These are phyloP conservation scores for Agrotis clavis DNA, from an alignment of 2,888 invertebrate species.

Conservation along the genomic window DNA sequence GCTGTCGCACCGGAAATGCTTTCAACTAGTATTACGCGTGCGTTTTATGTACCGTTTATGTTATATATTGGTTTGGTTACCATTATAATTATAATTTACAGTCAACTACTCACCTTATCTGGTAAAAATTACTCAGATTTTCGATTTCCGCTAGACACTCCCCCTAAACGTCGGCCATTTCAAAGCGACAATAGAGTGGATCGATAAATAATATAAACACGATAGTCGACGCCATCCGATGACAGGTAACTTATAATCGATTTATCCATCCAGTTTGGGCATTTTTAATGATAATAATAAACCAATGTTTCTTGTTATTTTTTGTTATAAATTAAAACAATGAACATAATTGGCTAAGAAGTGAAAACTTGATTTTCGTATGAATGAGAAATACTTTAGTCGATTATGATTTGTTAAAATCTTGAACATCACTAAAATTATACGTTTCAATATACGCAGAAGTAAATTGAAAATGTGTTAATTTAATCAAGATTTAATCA, in stretches of 20 bases:
- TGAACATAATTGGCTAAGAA: too few species aligned
- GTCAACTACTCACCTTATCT: slow-evolving; percentile 77
- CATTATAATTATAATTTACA: slow-evolving; percentile 50
- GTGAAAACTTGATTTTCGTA: too few species aligned
- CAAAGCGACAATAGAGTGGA: slow-evolving; percentile 85
- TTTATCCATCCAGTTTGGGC: neutral
- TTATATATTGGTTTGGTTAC: slow-evolving; percentile 32
- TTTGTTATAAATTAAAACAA: neutral
- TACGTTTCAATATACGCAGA: slow-evolving; percentile 21
- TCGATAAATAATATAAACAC: slow-evolving; percentile 79
- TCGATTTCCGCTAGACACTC: slow-evolving; percentile 87
- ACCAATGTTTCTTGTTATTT: too few species aligned
- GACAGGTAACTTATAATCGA: slow-evolving; percentile 50
- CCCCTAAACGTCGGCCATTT: slow-evolving; percentile 91
- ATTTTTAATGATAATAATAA: too few species aligned
- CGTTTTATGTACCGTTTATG: slow-evolving; percentile 32
- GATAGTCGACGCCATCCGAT: slow-evolving; percentile 64
- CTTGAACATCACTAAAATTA: slow-evolving; percentile 20
- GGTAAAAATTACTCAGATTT: slow-evolving; percentile 81
- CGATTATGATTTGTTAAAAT: neutral
- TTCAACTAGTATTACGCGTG: slow-evolving; percentile 54
- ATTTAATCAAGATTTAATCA: too few species aligned
- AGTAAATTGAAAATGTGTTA: neutral
- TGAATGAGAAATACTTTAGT: neutral
- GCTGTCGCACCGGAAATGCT: slow-evolving; percentile 84